These are phyloP conservation scores for Leucophenga maculata DNA, from an alignment of 2,888 invertebrate genomes.

Conservation along the genomic window DNA sequence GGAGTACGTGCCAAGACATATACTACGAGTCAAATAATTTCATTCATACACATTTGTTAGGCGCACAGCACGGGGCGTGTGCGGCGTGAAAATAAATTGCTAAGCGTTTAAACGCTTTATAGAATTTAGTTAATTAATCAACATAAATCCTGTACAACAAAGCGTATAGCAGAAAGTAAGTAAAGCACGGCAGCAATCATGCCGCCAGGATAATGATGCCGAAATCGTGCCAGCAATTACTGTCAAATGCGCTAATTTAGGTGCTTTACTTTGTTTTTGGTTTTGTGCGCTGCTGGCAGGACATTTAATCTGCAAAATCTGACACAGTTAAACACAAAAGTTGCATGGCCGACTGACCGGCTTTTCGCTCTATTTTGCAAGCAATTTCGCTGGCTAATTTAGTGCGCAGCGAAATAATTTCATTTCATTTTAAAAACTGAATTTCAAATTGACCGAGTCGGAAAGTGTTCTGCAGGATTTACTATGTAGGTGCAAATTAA, in stretches of 20 bases:
- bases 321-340: background rate
- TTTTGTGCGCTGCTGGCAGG: background rate
- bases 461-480: background rate
- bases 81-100: conserved; percentile 11
- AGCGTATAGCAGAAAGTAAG: conserved; percentile 8
- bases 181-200: background rate
- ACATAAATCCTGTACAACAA: conserved; percentile 30
- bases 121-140: conserved; percentile 23
- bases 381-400: conserved; percentile 17
- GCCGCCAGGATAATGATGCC: conserved; percentile 34
- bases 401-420: conserved; percentile 5
- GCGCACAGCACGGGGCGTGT: background rate
- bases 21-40: conserved; percentile 3
- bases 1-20: conserved; percentile 10
- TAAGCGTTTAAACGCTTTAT: conserved; percentile 20
- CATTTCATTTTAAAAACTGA: conserved; percentile 3
- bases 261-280: conserved; percentile 7
- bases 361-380: too few relatives aligned
- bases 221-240: conserved; percentile 35
- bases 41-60: too few relatives aligned
- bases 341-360: too few relatives aligned
- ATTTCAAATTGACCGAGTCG: background rate
- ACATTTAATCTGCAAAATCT: conserved; percentile 2
- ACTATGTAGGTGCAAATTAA: conserved; percentile 59
- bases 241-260: conserved; percentile 20